Conservation (phyloP, 2,888 invertebrate genomes). For the Galerucella nymphaeae region DNA sequence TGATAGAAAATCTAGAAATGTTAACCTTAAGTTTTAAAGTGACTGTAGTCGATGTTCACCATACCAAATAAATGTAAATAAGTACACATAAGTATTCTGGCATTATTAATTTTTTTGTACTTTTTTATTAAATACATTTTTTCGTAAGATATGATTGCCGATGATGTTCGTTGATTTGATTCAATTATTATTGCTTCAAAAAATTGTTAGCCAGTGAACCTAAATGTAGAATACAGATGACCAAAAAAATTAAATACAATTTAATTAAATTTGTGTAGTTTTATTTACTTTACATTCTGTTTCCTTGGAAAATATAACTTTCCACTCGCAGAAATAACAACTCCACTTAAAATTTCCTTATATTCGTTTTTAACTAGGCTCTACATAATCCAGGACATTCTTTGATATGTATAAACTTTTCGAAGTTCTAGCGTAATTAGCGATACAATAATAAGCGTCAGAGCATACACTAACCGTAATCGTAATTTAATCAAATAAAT, state of each 20-base stretch:
- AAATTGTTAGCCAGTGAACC: constrained; percentile 28
- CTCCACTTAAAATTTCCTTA: too few relatives aligned
- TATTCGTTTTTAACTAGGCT: too few relatives aligned
- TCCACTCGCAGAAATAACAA: too few relatives aligned
- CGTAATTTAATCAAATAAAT: too few relatives aligned
- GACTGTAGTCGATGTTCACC: constrained; percentile 20
- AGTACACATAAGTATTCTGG: constrained; percentile 22
- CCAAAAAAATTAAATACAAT: constrained; percentile 29
- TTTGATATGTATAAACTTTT: too few relatives aligned
- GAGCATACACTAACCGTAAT: too few relatives aligned
- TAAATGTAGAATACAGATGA: constrained; percentile 32
- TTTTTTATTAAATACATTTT: constrained; percentile 30
- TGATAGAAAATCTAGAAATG: too few relatives aligned
- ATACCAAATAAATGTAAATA: constrained; percentile 36
- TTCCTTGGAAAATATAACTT: too few relatives aligned
- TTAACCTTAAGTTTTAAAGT: constrained; percentile 6
- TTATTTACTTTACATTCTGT: background rate
- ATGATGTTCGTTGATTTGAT: constrained; percentile 22
- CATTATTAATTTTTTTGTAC: constrained; percentile 34
- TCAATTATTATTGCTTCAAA: constrained; percentile 24
- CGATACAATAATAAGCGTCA: too few relatives aligned
- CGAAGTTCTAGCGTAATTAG: too few relatives aligned
- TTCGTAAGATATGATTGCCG: constrained; percentile 3
- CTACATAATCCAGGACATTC: too few relatives aligned
- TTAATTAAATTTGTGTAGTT: constrained; percentile 20